Evolutionary conservation across 2,113 vertebrate genomes (phyloP).

Genomic region (Sporophila hypoxantha): DNA sequence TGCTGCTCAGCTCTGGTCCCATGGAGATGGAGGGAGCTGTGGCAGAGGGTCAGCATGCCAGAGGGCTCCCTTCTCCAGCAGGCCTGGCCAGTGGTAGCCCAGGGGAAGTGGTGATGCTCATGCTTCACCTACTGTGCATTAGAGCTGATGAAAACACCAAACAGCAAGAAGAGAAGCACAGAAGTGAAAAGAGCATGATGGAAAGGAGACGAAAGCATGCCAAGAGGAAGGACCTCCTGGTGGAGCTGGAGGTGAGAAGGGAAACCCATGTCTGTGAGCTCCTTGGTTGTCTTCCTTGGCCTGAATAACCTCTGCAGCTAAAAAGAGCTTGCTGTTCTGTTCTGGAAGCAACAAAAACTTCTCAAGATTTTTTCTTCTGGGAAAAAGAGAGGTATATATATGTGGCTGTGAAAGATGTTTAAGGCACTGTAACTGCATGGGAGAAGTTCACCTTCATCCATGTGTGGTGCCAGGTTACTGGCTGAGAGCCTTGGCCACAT

Average conservation of each 20-base stretch:
- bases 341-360: not conserved
- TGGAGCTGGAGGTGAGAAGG: not conserved
- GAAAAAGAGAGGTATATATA: not conserved
- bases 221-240: not conserved
- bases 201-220: not conserved
- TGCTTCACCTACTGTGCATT: rapidly evolving
- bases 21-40: not conserved
- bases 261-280: not conserved
- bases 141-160: not conserved
- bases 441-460: not conserved
- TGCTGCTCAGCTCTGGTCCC: not conserved
- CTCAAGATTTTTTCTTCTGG: not conserved
- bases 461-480: not conserved
- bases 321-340: not conserved
- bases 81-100: not conserved
- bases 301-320: not conserved
- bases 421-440: not conserved
- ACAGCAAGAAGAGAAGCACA: not conserved
- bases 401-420: not conserved
- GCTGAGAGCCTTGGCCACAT: rapidly evolving
- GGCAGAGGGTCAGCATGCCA: not conserved
- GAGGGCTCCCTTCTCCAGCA: not conserved
- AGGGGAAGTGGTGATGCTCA: not conserved
- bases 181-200: not conserved
- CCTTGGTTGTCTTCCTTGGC: not conserved